Evolutionary conservation across 2,888 invertebrate genomes (phyloP), one percentile per base, ranked within the genome.

Genomic region (Trissolcus brochymenae): DNA sequence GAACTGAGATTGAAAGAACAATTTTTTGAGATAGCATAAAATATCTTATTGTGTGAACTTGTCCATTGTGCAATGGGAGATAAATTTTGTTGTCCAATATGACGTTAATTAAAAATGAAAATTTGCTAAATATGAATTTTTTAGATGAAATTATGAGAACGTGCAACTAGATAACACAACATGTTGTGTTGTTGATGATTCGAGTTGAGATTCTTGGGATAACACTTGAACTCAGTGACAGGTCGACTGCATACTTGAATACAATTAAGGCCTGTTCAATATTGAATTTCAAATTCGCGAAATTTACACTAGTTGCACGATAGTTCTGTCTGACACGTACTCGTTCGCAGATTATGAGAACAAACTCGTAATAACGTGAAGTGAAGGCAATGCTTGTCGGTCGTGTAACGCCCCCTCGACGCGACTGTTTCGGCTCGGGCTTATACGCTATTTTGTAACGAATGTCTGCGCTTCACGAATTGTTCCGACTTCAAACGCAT

Each of bases 271-370:
- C 40, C 59, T 59, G 57, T 61, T 65, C 65, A 21, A 62, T 74
- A 73, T 78, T 74, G 67, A 78, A 74, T 74, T 71, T 55, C 46
- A 71, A 74, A 78, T 74, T 66, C 43, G 21, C 70, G 50, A 66
- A 78, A 78, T 60, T 78, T 74, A 59, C 78, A 70, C 75, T 71
- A 66, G 70, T 72, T 70, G 65, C 59, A 41, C 54, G 66, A 66
- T 62, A 71, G 74, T 78, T 78, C 49, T 43, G 71, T 16, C 62
- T 67, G 71, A 66, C 78, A 66, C 74, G 71, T 74, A 68, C 70
- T 78, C 46, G 70, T 71, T 74, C 74, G 62, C 66, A 64, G 62
- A 78, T 78, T 78, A 78, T 70, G 68, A 70, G 70, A 73, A 73
- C 66, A 70, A 78, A 71, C 73, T 71, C 66, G 56, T 71, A 74